These are phyloP conservation scores for Trachelus troglodyta DNA, from an alignment of 2,888 invertebrate species.

Conservation along the genomic window DNA sequence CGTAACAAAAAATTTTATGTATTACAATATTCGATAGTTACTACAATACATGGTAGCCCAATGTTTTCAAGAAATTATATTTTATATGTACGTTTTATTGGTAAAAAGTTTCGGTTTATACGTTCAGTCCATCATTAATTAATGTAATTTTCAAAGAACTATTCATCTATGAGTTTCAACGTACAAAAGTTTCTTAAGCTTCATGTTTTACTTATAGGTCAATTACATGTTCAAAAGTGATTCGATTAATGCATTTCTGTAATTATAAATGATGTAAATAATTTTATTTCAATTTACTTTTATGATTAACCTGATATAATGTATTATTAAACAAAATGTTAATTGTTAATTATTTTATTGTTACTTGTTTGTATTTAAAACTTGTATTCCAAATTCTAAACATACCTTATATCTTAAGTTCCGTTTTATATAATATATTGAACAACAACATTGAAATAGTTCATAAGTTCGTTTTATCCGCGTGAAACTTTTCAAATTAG, in stretches of 20 bases:
- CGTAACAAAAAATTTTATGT: slow-evolving; percentile 21
- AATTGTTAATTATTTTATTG: background rate
- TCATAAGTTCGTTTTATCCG: background rate
- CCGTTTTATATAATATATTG: background rate
- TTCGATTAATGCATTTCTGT: background rate
- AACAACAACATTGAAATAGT: background rate
- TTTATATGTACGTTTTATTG: background rate
- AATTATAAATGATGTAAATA: background rate
- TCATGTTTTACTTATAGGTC: background rate
- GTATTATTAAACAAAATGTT: background rate
- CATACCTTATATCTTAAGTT: background rate
- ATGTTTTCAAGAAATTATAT: background rate
- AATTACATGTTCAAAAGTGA: background rate
- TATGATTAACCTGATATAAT: background rate
- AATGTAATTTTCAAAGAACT: background rate
- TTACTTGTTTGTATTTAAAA: background rate
- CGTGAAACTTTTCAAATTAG: background rate
- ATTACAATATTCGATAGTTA: slow-evolving; percentile 33
- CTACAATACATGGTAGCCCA: background rate
- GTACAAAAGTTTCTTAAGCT: background rate
- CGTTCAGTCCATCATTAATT: background rate
- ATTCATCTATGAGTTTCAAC: background rate
- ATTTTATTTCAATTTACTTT: background rate
- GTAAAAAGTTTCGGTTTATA: background rate
- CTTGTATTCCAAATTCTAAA: background rate